Evolutionary conservation across 2,113 vertebrate species (phyloP).

Genomic region (Mola mola): DNA sequence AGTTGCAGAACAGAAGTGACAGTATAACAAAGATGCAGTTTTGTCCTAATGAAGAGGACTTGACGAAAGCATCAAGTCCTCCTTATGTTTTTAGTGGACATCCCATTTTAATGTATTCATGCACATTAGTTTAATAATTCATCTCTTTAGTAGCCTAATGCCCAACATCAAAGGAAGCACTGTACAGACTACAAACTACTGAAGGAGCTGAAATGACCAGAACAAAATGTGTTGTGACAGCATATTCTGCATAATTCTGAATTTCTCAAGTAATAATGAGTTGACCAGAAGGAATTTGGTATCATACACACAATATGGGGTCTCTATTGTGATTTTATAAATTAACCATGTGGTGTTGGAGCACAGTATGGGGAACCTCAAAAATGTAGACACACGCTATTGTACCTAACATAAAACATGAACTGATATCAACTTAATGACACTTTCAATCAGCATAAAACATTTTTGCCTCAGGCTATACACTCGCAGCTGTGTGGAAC

Average conservation of each 20-base stretch:
- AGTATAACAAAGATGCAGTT: not conserved
- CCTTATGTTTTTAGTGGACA: slow-evolving; percentile 13
- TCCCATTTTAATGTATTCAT: slow-evolving; percentile 29
- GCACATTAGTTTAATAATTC: slow-evolving; percentile 50
- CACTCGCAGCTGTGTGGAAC: not conserved
- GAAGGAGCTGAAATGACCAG: slow-evolving; percentile 24
- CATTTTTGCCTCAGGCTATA: slow-evolving; percentile 25
- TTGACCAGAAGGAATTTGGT: slow-evolving; percentile 40
- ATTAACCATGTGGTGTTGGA: slow-evolving; percentile 13
- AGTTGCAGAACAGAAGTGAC: not conserved
- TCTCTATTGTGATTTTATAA: slow-evolving; percentile 22
- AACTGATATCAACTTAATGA: slow-evolving; percentile 30
- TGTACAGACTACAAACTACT: slow-evolving; percentile 13
- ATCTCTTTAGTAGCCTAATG: slow-evolving; percentile 24
- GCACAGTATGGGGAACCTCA: slow-evolving; percentile 13
- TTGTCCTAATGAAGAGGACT: not conserved
- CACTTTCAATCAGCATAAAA: slow-evolving; percentile 36
- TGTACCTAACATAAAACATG: slow-evolving; percentile 39
- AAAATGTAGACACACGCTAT: slow-evolving; percentile 3
- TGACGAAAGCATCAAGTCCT: not conserved
- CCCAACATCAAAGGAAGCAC: slow-evolving; percentile 44
- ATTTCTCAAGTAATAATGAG: slow-evolving; percentile 16
- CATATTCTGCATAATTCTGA: slow-evolving; percentile 25
- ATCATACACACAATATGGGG: slow-evolving; percentile 10
- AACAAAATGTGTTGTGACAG: slow-evolving; percentile 8